Evolutionary conservation across 2,888 invertebrate species (phyloP).

Genomic region (Caenorhabditis afra): DNA sequence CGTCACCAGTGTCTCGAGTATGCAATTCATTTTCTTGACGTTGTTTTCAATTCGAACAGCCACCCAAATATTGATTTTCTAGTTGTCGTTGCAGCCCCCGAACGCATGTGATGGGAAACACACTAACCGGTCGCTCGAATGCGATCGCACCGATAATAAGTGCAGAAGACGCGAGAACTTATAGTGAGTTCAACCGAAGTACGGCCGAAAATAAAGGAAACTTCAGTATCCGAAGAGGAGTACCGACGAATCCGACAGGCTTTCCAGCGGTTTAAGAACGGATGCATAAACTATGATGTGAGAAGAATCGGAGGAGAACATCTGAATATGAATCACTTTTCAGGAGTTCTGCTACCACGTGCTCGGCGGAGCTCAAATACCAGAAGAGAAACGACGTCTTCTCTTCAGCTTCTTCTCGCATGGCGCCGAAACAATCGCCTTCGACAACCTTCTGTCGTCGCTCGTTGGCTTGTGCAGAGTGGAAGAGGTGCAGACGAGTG

Average conservation of each 20-base stretch:
- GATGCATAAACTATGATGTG: slow-evolving; percentile 58
- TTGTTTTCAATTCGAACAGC: not conserved
- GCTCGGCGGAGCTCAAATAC: slow-evolving; percentile 68
- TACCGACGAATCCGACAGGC: slow-evolving; percentile 63
- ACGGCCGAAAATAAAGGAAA: not conserved
- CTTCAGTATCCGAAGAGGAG: slow-evolving; percentile 70
- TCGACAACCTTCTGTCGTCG: slow-evolving; percentile 68
- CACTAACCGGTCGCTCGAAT: slow-evolving; percentile 41
- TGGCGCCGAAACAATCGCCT: slow-evolving; percentile 63
- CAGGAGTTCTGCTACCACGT: slow-evolving; percentile 69
- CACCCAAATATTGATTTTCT: slow-evolving; percentile 5
- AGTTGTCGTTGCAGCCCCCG: slow-evolving; percentile 1
- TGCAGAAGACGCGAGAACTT: slow-evolving; percentile 49
- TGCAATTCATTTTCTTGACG: not conserved
- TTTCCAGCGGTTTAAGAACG: slow-evolving; percentile 69
- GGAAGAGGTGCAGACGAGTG: slow-evolving; percentile 68
- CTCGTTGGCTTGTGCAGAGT: slow-evolving; percentile 70
- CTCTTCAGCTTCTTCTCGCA: slow-evolving; percentile 67
- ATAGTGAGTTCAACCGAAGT: slow-evolving; percentile 30
- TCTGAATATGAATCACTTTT: not conserved
- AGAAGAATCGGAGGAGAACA: not conserved
- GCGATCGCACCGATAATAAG: slow-evolving; percentile 59
- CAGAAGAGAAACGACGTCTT: slow-evolving; percentile 60
- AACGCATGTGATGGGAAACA: slow-evolving; percentile 59
- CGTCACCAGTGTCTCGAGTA: not conserved